A percentile compares a stretch with the other conserved stretches of the same genome.
phyloP scores from a whole-genome alignment of 1,140 invertebrate genomes.

The Lasioglossum baleicum region DNA sequence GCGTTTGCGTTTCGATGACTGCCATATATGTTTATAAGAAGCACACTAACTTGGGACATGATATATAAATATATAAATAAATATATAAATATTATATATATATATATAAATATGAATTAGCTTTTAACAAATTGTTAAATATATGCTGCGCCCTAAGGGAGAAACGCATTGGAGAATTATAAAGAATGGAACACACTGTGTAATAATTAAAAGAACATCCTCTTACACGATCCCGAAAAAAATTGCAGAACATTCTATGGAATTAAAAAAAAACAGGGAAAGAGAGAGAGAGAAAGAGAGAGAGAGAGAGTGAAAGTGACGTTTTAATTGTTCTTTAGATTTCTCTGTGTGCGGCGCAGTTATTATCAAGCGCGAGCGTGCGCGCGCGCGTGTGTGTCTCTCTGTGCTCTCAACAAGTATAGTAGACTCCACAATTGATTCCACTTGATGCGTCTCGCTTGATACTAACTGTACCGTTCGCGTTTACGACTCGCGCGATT shows the following conservation, averaged over 20 bases:
- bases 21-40: conserved; percentile 75
- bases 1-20: conserved; percentile 72
- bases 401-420: neutral
- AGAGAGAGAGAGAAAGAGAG: conserved; percentile 22
- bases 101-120: conserved; percentile 70
- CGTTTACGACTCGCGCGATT: conserved; percentile 66
- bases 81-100: conserved; percentile 41
- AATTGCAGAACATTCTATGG: conserved; percentile 53
- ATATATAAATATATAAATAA: conserved; percentile 53
- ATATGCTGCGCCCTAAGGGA: conserved; percentile 64
- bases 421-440: neutral
- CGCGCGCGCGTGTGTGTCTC: neutral
- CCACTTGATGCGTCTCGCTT: conserved; percentile 30
- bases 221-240: conserved; percentile 58
- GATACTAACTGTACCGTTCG: conserved; percentile 50
- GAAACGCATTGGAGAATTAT: conserved; percentile 66
- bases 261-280: conserved; percentile 44
- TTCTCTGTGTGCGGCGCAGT: conserved; percentile 45
- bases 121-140: conserved; percentile 77
- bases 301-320: conserved; percentile 23
- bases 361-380: conserved; percentile 42
- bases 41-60: conserved; percentile 76
- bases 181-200: conserved; percentile 62
- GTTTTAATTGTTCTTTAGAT: conserved; percentile 41
- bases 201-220: conserved; percentile 68